Evolutionary conservation across 2,113 vertebrate genomes (phyloP), one percentile per base, ranked within the genome.

Genomic region (Bungarus multicinctus): DNA sequence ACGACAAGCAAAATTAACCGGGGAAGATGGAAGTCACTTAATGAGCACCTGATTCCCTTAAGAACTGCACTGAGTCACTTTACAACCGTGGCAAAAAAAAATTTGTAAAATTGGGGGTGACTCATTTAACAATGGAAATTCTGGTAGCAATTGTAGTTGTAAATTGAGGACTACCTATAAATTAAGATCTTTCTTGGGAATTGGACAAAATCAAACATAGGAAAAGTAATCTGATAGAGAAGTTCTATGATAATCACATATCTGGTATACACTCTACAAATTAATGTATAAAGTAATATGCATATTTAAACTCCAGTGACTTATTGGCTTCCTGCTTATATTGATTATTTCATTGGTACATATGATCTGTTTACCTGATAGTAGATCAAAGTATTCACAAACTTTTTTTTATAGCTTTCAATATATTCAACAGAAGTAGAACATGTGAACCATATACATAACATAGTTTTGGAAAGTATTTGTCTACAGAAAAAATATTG

Each of bases 241-340:
- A 23, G 30, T n/a, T 60, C 18, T 55, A 12, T 43, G 34, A 52
- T 22, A 60, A 20, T 47, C 23, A 25, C 27, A 45, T 60, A 93
- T 27, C 39, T 90, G 45, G 0, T 95, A 14, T 9, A 87, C 43
- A 58, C 16, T 92, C 81, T 92, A 86, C 74, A 45, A 91, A 85
- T 60, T 34, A 92, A 45, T 9, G 92, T 52, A 91, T 27, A 91
- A 87, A 95, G 50, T n/a, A 88, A 30, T 54, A 64, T 43, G 53
- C 87, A 81, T 27, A 89, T 57, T 92, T 54, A 89, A 92, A 94
- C 93, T 93, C 52, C 27, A 55, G 93, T 89, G 45, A 88, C 86
- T 30, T 86, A 43, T 50, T 64, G n/a, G 47, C 12, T 69, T 34
- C 64, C 14, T 69, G 64, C 30, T n/a, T 69, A 16, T 69, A 69